Base-by-base conservation (phyloP, 2,797 vertebrate genomes). In the Nannoperca obscura region DNA sequence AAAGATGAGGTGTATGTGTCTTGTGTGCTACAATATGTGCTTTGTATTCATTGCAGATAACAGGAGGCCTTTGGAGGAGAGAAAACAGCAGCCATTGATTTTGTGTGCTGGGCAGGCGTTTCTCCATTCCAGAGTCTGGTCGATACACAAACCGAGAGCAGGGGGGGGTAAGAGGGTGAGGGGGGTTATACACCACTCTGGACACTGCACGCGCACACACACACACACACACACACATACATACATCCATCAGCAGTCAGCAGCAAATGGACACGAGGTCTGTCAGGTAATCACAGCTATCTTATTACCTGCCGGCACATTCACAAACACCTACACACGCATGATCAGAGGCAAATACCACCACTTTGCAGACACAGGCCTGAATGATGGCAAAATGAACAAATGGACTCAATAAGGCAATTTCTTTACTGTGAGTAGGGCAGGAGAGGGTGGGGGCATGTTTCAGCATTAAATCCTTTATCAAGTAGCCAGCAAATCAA, bases 71-170 rank as follows among this genome's bases (percentile, higher is more conserved):
- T 84, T 86, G 88, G 88, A 90, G 88, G 85, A 83, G 81, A 87
- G 88, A 90, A 92, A 91, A 91, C 90, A 94, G 91, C 88, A 86
- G 80, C 74, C 90, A 96, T 96, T 95, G 95, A 96, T 96, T 96
- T 94, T 94, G 91, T 90, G 91, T 90, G 94, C 93, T 93, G 87
- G 88, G 87, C 93, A 91, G 92, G 86, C 92, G 74, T 94, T 93
- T 94, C 93, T 95, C 93, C 94, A 92, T 94, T 94, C 91, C 92
- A 91, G 82, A 87, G 89, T 76, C 78, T 89, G 94, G 93, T 96
- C 95, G 92, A 95, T 95, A 94, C 86, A 50, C 68, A 78, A 82
- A 81, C 78, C 24, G 22, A 86, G 87, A 87, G 81, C 81, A 76
- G 74, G 87, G 62, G 30, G 9, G 58, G 27, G 7, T 7, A 71